Conservation (phyloP, 2,888 invertebrate genomes). For the Serripes groenlandicus region DNA sequence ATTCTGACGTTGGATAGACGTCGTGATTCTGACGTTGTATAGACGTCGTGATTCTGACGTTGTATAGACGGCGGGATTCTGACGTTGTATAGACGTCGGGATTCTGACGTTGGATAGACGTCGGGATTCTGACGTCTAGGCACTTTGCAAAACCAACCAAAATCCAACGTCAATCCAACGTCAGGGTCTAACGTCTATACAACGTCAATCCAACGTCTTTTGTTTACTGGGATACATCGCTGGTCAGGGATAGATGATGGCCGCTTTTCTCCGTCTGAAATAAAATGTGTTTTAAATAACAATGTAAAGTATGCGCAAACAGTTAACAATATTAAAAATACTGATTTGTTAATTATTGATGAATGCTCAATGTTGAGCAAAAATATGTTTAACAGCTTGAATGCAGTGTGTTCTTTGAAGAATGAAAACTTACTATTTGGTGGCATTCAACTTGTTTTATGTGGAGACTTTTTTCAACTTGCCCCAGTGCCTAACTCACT, state of each 20-base stretch:
- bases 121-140: too few species aligned
- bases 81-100: too few species aligned
- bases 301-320: conserved; percentile 33
- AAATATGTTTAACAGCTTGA: conserved; percentile 21
- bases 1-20: too few species aligned
- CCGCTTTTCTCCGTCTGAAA: conserved; percentile 33
- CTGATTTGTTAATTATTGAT: conserved; percentile 48
- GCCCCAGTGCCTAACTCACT: conserved; percentile 49
- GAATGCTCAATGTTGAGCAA: conserved; percentile 53
- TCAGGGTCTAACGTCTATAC: too few species aligned
- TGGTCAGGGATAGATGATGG: conserved; percentile 56
- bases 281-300: conserved; percentile 25
- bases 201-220: too few species aligned
- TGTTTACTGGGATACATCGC: too few species aligned
- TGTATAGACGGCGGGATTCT: too few species aligned
- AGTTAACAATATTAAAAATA: conserved; percentile 22
- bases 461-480: conserved; percentile 51
- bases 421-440: conserved; percentile 29
- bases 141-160: too few species aligned
- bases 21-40: too few species aligned
- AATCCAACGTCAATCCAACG: too few species aligned
- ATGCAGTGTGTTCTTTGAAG: conserved; percentile 39
- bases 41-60: too few species aligned
- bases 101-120: too few species aligned
- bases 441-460: conserved; percentile 49